Base-by-base conservation (phyloP, 1,140 invertebrate genomes). In the Tachypleus tridentatus region DNA sequence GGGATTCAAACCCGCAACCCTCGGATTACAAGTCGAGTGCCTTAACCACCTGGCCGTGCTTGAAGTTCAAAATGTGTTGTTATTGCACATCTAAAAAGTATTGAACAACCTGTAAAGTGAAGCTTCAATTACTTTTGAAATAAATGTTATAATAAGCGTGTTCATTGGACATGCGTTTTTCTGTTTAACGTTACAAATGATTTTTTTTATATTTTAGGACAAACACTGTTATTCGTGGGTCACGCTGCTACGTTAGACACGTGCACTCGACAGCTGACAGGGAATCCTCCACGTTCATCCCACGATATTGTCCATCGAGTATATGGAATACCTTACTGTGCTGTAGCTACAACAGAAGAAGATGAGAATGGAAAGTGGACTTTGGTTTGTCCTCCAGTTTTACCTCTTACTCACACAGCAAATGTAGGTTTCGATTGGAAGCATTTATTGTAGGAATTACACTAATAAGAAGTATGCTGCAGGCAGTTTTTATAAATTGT, bases 181-280 rank as follows among this genome's bases (percentile, higher is more conserved):
- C 29, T 29, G 29, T 29, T 29, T 29, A 29, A 29, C 29, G 29
- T 29, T 29, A 29, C 29, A 29, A 29, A 29, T 29, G 29, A 0
- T 29, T n/a, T 29, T 29, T 29, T 29, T 29, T 29, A 29, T 29
- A 29, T 29, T 29, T 29, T 29, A 29, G 86, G 82, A 72, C 88
- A 87, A 6, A 89, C 89, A 75, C 78, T 93, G 49, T 79, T 93
- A 57, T 79, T 93, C 67, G 85, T 93, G 10, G 90, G 86, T 0
- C 93, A 97, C 80, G 89, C 92, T 4, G 85, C 88, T 3, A 90
- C 89, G 1, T 74, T 95, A 58, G 91, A 94, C 70, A 84, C 88
- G 4, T 89, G 87, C 71, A 87, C 87, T 8, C 78, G 85, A 58
- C 86, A 91, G 70, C 74, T 95, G 47, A 80, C 85, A 9, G 88